Conservation (phyloP, 1,140 invertebrate species). For the Drosophila jambulina region DNA sequence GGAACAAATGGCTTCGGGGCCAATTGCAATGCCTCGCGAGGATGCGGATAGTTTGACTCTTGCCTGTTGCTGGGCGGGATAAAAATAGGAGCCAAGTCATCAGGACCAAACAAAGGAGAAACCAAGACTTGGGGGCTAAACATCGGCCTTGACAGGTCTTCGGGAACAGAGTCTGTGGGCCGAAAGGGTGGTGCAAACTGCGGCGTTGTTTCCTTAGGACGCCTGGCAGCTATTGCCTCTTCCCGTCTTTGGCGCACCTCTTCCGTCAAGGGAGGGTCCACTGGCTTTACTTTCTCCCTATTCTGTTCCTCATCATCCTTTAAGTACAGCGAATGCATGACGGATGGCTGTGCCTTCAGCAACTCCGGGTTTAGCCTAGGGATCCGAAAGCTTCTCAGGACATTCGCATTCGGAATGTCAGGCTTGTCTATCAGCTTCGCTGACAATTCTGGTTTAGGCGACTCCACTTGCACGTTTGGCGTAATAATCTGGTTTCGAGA, state of each 20-base stretch:
- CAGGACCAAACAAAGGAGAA: neutral
- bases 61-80: neutral
- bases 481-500: neutral
- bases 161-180: neutral
- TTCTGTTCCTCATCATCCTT: neutral
- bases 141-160: neutral
- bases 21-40: neutral
- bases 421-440: neutral
- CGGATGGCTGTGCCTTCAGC: constrained; percentile 5
- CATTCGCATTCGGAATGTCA: no score
- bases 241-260: neutral
- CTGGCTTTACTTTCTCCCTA: neutral
- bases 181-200: constrained; percentile 47
- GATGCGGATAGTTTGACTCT: neutral
- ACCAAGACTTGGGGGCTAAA: neutral
- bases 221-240: constrained; percentile 1
- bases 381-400: neutral
- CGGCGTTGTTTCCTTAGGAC: neutral
- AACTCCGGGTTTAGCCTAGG: neutral
- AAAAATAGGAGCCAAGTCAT: neutral
- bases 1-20: no score
- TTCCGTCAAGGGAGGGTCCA: no score
- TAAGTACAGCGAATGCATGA: constrained; percentile 10
- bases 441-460: neutral
- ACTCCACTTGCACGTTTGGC: neutral